Evolutionary conservation across 2,113 vertebrate genomes (phyloP).

Genomic region (Gallinago jamesoni): DNA sequence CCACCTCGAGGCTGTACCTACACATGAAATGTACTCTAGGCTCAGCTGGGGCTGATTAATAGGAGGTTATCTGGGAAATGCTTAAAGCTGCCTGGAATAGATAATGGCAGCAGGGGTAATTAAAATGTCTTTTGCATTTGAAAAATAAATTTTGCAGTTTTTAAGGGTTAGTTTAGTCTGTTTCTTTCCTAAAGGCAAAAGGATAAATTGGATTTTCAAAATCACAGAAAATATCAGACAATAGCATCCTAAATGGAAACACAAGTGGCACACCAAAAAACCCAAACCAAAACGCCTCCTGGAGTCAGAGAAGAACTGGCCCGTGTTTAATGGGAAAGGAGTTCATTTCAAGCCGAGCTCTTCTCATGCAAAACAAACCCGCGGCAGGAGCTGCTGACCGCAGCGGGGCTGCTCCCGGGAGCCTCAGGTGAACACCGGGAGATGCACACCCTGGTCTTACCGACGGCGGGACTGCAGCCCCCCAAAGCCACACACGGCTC

Average conservation of each 20-base stretch:
- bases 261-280: not conserved
- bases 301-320: not conserved
- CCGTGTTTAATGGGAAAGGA: not conserved
- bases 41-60: constrained; percentile 81
- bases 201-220: constrained; percentile 37
- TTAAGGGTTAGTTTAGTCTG: constrained; percentile 49
- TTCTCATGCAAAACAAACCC: not conserved
- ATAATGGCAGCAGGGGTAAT: constrained; percentile 79
- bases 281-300: not conserved
- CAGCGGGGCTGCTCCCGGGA: not conserved
- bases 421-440: not conserved
- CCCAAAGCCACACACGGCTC: not conserved
- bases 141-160: constrained; percentile 62
- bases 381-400: not conserved
- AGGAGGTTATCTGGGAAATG: constrained; percentile 77
- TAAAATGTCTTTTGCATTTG: constrained; percentile 75
- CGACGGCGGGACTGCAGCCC: not conserved
- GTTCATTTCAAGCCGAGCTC: not conserved
- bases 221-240: not conserved
- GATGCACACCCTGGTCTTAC: not conserved
- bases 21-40: constrained; percentile 72
- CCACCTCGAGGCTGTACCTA: constrained; percentile 81
- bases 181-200: constrained; percentile 55
- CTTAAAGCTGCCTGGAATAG: constrained; percentile 76
- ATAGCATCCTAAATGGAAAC: not conserved